These are phyloP conservation scores for Chironomus tentans DNA, from an alignment of 2,888 invertebrate species.

Conservation along the genomic window DNA sequence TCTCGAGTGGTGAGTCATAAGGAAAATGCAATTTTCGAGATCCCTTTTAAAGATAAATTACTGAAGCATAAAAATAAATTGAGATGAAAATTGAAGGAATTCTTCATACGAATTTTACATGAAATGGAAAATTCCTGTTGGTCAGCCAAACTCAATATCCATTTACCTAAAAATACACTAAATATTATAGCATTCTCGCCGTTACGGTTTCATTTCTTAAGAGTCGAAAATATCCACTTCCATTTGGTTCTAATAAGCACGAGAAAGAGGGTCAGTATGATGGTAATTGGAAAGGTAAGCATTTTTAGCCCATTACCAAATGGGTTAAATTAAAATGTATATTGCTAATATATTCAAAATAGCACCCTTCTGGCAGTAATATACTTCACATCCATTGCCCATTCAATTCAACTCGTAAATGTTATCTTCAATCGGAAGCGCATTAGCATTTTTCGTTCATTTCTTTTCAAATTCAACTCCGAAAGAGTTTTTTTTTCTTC, in stretches of 20 bases:
- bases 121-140: no score
- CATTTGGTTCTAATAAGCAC: background rate
- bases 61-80: background rate
- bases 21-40: background rate
- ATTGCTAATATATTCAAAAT: slow-evolving; percentile 19
- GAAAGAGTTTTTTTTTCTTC: background rate
- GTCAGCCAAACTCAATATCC: no score
- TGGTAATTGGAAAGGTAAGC: slow-evolving; percentile 3
- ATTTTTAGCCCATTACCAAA: background rate
- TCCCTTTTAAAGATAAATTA: background rate
- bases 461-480: background rate
- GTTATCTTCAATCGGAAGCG: slow-evolving; percentile 13
- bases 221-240: background rate
- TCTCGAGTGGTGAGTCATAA: background rate
- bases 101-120: no score
- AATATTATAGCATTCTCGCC: no score
- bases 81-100: no score
- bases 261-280: slow-evolving; percentile 6
- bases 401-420: background rate
- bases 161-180: no score
- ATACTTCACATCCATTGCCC: background rate
- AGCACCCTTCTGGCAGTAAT: background rate
- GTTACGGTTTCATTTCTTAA: no score
- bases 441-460: slow-evolving; percentile 11
- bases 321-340: slow-evolving; percentile 22